Conservation (phyloP, 2,113 vertebrate genomes). For the Tachuris rubrigastra region DNA sequence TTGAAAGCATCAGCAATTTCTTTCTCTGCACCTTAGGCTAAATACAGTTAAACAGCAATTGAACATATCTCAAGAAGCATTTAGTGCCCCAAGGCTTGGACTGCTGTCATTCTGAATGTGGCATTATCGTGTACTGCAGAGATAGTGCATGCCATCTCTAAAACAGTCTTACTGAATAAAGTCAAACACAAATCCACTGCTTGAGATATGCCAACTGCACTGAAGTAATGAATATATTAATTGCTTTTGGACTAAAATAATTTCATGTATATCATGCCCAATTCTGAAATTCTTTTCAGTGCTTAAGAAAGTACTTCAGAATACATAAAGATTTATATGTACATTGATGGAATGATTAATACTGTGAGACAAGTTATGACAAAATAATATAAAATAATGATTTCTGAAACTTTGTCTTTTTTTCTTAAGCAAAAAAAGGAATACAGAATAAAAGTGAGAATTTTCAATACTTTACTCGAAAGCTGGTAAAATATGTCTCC, state of each 20-base stretch:
- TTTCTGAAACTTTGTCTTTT: not conserved
- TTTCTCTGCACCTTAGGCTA: conserved; percentile 69
- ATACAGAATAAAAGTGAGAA: not conserved
- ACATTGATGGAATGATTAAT: not conserved
- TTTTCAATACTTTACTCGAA: not conserved
- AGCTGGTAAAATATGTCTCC: not conserved
- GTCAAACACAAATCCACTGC: conserved; percentile 69
- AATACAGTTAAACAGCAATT: conserved; percentile 73
- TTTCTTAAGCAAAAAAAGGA: not conserved
- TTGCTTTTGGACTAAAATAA: conserved; percentile 65
- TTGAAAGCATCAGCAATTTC: conserved; percentile 75
- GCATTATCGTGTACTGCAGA: conserved; percentile 46
- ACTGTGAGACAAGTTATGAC: not conserved
- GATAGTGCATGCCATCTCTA: conserved; percentile 53
- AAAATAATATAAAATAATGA: not conserved
- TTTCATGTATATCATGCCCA: not conserved
- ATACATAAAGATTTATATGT: not conserved
- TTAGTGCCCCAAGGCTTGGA: conserved; percentile 66
- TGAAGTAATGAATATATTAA: conserved; percentile 65
- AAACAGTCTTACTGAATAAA: conserved; percentile 72
- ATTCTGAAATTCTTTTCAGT: not conserved
- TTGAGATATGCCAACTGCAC: conserved; percentile 46
- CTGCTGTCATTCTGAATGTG: conserved; percentile 74
- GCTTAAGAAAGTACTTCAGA: not conserved
- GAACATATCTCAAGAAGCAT: conserved; percentile 76